A percentile compares a stretch with the other conserved stretches of the same genome.
phyloP scores from a whole-genome alignment of 37 sponge, comb jelly and placozoan genomes.

The Chondrilla cf. caribensis region DNA sequence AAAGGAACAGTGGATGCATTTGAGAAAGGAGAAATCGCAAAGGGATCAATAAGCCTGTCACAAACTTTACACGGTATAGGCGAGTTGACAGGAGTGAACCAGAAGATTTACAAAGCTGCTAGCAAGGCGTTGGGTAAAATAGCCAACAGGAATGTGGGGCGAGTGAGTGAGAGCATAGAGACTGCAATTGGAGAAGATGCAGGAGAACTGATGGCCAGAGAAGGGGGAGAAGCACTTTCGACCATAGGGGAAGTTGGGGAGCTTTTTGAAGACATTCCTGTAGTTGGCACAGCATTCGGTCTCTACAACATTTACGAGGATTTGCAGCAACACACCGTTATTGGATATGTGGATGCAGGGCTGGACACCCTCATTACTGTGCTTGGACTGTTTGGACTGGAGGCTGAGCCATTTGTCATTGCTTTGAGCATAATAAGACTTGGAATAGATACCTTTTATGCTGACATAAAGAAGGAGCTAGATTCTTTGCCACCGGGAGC shows the following conservation, averaged over 20 bases:
- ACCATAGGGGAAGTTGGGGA: background rate
- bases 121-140: too few relatives aligned
- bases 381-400: too few relatives aligned
- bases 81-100: background rate
- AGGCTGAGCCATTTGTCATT: too few relatives aligned
- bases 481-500: constrained; percentile 16
- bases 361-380: too few relatives aligned
- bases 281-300: background rate
- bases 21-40: too few relatives aligned
- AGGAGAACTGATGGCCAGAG: background rate
- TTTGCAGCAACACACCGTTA: background rate
- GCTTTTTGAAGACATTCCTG: background rate
- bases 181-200: background rate
- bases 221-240: background rate
- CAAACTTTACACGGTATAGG: too few relatives aligned
- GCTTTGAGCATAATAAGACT: too few relatives aligned
- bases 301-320: background rate
- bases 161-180: background rate
- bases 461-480: constrained; percentile 25
- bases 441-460: background rate
- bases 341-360: too few relatives aligned
- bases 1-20: too few relatives aligned
- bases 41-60: too few relatives aligned
- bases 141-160: too few relatives aligned
- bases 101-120: background rate